Conservation (phyloP, 2,888 invertebrate species). For the Oeneis ivallda region DNA sequence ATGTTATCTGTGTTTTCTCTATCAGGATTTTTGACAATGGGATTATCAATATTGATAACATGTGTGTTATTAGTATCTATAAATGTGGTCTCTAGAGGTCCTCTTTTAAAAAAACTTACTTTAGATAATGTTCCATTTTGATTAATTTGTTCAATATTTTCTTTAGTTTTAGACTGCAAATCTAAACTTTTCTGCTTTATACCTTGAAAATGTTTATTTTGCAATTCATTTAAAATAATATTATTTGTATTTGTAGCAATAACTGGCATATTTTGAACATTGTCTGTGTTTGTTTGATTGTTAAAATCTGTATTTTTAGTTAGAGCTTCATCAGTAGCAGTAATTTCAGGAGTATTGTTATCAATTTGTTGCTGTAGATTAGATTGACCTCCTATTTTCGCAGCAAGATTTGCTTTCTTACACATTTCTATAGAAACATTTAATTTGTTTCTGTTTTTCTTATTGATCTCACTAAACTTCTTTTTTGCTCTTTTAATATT, state of each 20-base stretch:
- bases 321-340: slow-evolving; percentile 27
- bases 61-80: slow-evolving; percentile 47
- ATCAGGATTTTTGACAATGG: slow-evolving; percentile 27
- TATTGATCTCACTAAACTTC: slow-evolving; percentile 70
- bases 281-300: slow-evolving; percentile 22
- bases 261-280: slow-evolving; percentile 7
- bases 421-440: slow-evolving; percentile 75
- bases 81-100: slow-evolving; percentile 46
- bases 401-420: slow-evolving; percentile 57
- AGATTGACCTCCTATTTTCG: slow-evolving; percentile 40
- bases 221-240: neutral
- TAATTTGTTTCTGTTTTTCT: slow-evolving; percentile 65
- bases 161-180: neutral
- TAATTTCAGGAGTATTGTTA: slow-evolving; percentile 55
- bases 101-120: slow-evolving; percentile 60
- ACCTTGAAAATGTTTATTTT: slow-evolving; percentile 1
- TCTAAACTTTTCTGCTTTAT: neutral
- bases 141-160: neutral
- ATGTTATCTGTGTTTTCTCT: slow-evolving; percentile 57
- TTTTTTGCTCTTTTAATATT: slow-evolving; percentile 74
- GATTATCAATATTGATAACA: slow-evolving; percentile 48
- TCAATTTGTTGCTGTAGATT: slow-evolving; percentile 38
- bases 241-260: neutral
- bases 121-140: slow-evolving; percentile 13
- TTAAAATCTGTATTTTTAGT: slow-evolving; percentile 20